Evolutionary conservation across 2,888 invertebrate species (phyloP).

Genomic region (Morinoia aosen): DNA sequence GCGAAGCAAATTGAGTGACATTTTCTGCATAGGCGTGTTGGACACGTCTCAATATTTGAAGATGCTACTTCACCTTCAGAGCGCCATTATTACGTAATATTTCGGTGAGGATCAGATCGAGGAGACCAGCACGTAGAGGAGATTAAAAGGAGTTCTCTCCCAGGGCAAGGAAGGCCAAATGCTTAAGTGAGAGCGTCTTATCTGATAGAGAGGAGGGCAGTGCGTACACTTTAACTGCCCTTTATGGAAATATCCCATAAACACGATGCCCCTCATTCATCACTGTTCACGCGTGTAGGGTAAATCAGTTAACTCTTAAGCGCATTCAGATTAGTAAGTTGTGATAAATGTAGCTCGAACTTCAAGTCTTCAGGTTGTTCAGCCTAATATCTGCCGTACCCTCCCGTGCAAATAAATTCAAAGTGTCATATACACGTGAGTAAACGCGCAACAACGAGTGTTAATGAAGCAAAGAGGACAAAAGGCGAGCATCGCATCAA

Average conservation of each 20-base stretch:
- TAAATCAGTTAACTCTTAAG: background rate
- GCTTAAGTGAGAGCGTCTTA: background rate
- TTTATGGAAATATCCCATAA: conserved; percentile 30
- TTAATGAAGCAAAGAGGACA: conserved; percentile 32
- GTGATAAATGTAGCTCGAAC: background rate
- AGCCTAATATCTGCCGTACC: background rate
- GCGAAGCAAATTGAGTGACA: background rate
- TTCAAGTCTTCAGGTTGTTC: background rate
- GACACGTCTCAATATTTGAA: background rate
- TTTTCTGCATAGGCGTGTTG: background rate
- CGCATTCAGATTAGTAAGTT: background rate
- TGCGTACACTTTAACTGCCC: conserved; percentile 22
- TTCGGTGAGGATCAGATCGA: background rate
- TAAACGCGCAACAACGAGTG: background rate
- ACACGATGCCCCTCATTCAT: conserved; percentile 16
- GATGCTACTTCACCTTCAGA: background rate
- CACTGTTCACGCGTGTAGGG: conserved; percentile 8
- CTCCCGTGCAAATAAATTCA: background rate
- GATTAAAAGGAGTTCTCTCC: background rate
- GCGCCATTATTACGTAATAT: background rate
- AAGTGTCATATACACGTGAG: background rate
- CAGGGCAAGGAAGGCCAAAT: background rate
- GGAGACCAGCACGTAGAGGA: background rate
- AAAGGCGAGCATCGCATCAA: conserved; percentile 32
- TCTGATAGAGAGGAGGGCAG: conserved; percentile 17